phyloP scores from a whole-genome alignment of 2,113 vertebrate genomes.

The Elaphurus davidianus region DNA sequence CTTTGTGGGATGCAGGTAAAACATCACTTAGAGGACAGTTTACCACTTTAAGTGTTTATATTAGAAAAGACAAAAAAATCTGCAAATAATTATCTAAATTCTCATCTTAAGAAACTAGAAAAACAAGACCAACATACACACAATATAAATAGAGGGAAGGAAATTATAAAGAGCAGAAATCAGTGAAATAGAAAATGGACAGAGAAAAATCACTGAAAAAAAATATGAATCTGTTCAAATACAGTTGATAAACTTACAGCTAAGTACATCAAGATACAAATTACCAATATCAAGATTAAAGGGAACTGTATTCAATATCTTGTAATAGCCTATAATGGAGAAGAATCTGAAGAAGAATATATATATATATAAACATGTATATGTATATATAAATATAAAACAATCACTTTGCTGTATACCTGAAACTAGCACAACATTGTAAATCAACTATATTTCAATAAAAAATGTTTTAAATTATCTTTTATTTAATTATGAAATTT shows the following conservation, averaged over 20 bases:
- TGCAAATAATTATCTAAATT: background rate
- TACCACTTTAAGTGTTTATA: background rate
- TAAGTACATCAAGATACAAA: background rate
- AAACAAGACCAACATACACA: background rate
- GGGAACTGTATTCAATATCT: background rate
- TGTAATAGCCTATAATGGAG: background rate
- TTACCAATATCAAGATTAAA: background rate
- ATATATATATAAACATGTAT: background rate
- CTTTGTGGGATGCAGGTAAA: background rate
- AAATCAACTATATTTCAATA: background rate
- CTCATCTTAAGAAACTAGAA: background rate
- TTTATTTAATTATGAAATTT: background rate
- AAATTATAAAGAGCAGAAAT: background rate
- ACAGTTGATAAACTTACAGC: background rate
- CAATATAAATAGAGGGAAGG: background rate
- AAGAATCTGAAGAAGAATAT: background rate
- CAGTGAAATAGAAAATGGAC: background rate
- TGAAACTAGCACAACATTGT: background rate
- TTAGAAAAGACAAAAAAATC: background rate
- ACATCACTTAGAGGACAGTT: background rate
- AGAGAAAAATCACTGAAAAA: background rate
- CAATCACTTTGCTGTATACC: background rate
- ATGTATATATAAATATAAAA: background rate
- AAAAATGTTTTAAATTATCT: background rate
- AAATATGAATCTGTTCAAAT: background rate